Base-by-base conservation (phyloP, 1,140 invertebrate genomes). In the Drosophila kikkawai region DNA sequence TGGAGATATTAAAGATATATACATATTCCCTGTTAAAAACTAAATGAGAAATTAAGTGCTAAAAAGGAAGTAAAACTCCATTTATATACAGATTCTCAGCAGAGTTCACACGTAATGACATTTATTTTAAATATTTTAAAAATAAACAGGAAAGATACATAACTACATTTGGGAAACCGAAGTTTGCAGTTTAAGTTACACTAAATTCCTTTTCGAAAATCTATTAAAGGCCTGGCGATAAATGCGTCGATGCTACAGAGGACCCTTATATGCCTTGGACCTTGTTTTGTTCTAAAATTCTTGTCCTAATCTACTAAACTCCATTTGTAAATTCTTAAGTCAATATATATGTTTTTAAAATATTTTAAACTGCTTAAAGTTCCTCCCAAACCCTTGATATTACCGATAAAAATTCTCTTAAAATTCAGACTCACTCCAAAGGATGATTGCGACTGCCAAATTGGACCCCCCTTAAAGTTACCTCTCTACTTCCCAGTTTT, bases 381-480 rank as follows among this genome's bases (percentile, higher is more conserved):
- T 17, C 0, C 0, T 1, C 12, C 6, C 4, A 0, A 12, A 22
- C 2, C 34, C 12, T 6, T 13, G 26, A 26, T 26, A 5, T 26
- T 26, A 26, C 26, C 26, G 26, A 26, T 26, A 26, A 26, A 26
- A 26, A 26, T 26, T 26, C 34, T 37, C 8, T 15, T 15, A 37
- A 9, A 51, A 51, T 8, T 51, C 17, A 9, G n/a, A n/a, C 22
- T 34, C 19, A n/a, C 17, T 8, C 19, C 39, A 6, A n/a, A 8
- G 65, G 9, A 22, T 63, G 22, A 39, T 63, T 67, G 32, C 32
- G 11, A 7, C n/a, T 44, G 29, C 22, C 22, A 63, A 45, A 53
- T 13, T 3, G 41, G 41, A 63, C 45, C 47, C 45, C 39, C 45
- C 42, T 12, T 19, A 36, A 26, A 11, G 26, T 44, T 37, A 6